phyloP scores from a whole-genome alignment of 1,140 invertebrate genomes.

The Scaptodrosophila lebanonensis region DNA sequence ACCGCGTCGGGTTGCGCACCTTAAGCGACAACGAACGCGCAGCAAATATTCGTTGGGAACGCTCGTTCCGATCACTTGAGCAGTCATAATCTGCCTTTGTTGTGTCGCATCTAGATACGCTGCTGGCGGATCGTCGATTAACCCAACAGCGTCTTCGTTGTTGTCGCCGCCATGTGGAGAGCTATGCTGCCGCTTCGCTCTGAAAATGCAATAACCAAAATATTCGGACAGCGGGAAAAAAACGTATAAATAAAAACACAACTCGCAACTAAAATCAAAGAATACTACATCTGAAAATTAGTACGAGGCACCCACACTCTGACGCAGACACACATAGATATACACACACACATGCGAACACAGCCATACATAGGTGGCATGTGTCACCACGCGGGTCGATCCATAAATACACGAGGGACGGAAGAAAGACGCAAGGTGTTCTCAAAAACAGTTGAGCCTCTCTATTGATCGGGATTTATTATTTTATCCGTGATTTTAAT shows the following conservation, averaged over 20 bases:
- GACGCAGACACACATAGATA: constrained; percentile 5
- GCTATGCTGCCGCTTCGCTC: constrained; percentile 1
- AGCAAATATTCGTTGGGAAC: constrained; percentile 45
- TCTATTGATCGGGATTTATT: too few relatives aligned
- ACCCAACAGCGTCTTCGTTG: constrained; percentile 37
- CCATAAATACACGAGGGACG: constrained; percentile 7
- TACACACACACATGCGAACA: constrained; percentile 19
- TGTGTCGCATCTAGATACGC: constrained; percentile 40
- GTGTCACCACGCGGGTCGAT: constrained; percentile 16
- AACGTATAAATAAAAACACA: constrained; percentile 29
- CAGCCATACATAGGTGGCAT: constrained; percentile 9
- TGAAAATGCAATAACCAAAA: constrained; percentile 46
- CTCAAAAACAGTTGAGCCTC: too few relatives aligned
- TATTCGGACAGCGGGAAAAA: constrained; percentile 7
- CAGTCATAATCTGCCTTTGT: constrained; percentile 58
- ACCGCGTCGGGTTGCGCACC: constrained; percentile 35
- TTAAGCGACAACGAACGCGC: constrained; percentile 48
- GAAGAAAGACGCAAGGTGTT: too few relatives aligned
- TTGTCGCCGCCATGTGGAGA: constrained; percentile 25
- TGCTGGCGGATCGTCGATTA: constrained; percentile 44
- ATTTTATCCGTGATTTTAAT: too few relatives aligned
- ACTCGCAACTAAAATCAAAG: constrained; percentile 46
- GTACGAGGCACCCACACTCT: constrained; percentile 46
- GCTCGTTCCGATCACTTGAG: constrained; percentile 22
- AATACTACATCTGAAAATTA: constrained; percentile 52